These are phyloP conservation scores for Macrosoma leucophasiata DNA, from an alignment of 2,888 invertebrate species.

Conservation along the genomic window DNA sequence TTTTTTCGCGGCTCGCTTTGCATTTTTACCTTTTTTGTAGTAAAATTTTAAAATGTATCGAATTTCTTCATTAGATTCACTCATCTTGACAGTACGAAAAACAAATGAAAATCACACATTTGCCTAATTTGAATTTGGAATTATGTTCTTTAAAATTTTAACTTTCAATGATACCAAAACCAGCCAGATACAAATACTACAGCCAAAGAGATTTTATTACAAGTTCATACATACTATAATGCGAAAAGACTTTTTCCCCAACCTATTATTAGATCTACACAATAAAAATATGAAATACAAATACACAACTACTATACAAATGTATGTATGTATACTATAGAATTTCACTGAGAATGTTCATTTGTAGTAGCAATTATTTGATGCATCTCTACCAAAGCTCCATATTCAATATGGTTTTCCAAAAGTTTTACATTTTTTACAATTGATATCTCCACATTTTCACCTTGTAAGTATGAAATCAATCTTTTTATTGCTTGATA, in stretches of 20 bases:
- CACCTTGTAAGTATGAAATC: slow-evolving; percentile 35
- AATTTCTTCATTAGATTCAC: no score
- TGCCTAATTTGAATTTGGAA: no score
- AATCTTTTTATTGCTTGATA: slow-evolving; percentile 41
- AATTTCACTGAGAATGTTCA: slow-evolving; percentile 2
- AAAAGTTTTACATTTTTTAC: slow-evolving; percentile 34
- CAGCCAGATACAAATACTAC: no score
- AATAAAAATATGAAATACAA: neutral
- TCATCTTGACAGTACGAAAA: no score
- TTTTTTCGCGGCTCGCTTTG: no score
- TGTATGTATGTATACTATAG: neutral
- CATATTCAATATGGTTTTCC: slow-evolving; percentile 38
- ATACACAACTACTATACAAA: neutral
- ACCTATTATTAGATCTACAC: neutral
- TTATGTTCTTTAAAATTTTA: no score
- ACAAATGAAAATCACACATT: no score
- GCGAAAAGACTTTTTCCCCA: neutral
- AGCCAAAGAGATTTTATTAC: neutral
- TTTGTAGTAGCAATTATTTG: slow-evolving; percentile 26
- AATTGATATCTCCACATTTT: slow-evolving; percentile 28
- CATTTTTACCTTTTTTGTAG: no score
- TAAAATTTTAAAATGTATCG: no score
- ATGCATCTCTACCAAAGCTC: slow-evolving; percentile 34
- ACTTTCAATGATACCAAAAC: no score
- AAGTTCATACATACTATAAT: neutral